Evolutionary conservation across 2,113 vertebrate genomes (phyloP).

Genomic region (Genyomyrus donnyi): DNA sequence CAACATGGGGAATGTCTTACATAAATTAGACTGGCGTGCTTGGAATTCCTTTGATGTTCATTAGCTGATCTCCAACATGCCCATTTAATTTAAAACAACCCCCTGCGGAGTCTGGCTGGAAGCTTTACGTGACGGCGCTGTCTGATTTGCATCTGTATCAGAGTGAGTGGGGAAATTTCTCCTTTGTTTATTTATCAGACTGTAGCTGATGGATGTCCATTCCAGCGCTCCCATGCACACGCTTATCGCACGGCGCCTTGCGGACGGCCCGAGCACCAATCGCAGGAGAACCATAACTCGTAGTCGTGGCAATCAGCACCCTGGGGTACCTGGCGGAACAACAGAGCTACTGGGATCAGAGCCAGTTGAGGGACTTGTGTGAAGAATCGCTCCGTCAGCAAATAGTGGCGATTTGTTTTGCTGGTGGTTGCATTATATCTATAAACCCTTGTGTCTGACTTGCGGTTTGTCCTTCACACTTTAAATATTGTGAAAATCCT

Average conservation of each 20-base stretch:
- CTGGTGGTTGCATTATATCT: not conserved
- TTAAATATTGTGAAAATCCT: not conserved
- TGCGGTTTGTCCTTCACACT: not conserved
- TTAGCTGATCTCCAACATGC: slow-evolving; percentile 29
- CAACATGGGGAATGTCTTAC: slow-evolving; percentile 22
- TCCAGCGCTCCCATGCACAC: not conserved
- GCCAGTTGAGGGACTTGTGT: not conserved
- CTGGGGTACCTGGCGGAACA: not conserved
- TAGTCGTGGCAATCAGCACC: not conserved
- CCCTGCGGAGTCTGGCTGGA: not conserved
- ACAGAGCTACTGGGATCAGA: not conserved
- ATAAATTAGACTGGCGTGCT: slow-evolving; percentile 21
- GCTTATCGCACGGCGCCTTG: not conserved
- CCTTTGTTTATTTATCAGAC: not conserved
- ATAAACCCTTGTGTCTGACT: not conserved
- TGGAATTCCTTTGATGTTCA: slow-evolving; percentile 26
- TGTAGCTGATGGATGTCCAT: not conserved
- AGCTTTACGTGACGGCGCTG: slow-evolving; percentile 4
- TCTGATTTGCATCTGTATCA: not conserved
- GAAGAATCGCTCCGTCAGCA: not conserved
- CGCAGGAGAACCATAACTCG: not conserved
- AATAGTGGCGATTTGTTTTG: not conserved
- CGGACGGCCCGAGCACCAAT: not conserved
- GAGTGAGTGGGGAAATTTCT: not conserved
- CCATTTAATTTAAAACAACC: slow-evolving; percentile 30